Evolutionary conservation across 2,888 invertebrate genomes (phyloP).

Genomic region (Teleogryllus oceanicus): DNA sequence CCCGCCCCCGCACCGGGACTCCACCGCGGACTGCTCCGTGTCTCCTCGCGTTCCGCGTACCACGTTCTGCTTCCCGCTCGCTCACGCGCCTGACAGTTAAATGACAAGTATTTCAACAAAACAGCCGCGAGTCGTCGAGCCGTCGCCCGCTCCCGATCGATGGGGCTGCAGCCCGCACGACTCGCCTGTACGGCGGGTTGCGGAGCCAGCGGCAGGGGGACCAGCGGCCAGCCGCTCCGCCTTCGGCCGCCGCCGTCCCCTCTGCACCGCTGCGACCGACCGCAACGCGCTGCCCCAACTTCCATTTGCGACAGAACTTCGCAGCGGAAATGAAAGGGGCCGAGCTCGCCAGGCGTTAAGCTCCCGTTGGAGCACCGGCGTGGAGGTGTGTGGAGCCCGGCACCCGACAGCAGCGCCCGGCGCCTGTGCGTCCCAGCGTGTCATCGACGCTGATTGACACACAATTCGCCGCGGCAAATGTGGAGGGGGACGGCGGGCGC

Average conservation of each 20-base stretch:
- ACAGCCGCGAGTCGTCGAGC: background rate
- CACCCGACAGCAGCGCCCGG: no score
- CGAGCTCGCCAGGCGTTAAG: background rate
- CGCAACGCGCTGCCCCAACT: background rate
- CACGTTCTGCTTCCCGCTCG: background rate
- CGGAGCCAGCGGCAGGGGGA: background rate
- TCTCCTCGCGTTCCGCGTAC: no score
- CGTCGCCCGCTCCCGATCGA: background rate
- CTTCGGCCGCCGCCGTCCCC: background rate
- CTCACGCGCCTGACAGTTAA: background rate
- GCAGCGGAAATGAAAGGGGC: background rate
- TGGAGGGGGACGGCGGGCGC: no score
- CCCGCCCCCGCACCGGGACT: no score
- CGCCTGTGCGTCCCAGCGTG: no score
- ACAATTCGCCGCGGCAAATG: no score
- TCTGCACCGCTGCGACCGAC: background rate
- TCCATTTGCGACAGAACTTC: background rate
- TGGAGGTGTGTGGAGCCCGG: background rate
- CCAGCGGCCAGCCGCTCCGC: background rate
- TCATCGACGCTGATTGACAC: no score
- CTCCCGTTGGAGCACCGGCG: background rate
- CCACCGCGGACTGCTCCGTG: no score
- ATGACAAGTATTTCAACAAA: constrained; percentile 10
- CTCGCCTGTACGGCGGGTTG: no score
- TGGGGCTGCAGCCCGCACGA: background rate